These are phyloP conservation scores for Thunnus thynnus DNA, from an alignment of 2,113 vertebrate genomes.

Conservation along the genomic window DNA sequence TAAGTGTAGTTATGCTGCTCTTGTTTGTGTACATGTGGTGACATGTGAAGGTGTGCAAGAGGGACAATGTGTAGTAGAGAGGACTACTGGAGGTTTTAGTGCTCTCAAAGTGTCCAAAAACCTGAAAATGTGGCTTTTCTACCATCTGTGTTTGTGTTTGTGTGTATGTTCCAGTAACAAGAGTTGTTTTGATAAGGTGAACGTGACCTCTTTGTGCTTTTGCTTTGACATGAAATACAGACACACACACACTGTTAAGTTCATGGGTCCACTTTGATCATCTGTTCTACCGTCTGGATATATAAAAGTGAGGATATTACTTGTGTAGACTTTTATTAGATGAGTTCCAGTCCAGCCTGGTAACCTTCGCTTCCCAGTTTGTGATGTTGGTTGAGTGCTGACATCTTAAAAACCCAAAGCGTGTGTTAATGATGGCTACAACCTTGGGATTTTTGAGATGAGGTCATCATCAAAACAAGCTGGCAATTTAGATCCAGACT, in stretches of 20 bases:
- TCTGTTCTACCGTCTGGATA: not conserved
- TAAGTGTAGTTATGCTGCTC: not conserved
- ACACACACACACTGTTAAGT: not conserved
- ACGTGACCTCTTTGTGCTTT: not conserved
- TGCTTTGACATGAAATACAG: not conserved
- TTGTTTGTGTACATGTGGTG: not conserved
- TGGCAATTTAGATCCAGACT: not conserved
- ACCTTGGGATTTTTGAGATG: not conserved
- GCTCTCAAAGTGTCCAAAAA: slow-evolving; percentile 5
- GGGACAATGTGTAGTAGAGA: not conserved
- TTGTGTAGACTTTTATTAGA: not conserved
- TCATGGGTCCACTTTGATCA: not conserved
- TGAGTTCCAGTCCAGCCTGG: not conserved
- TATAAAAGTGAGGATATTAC: not conserved
- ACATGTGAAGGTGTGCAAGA: not conserved
- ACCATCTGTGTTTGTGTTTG: not conserved
- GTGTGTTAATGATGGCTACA: not conserved
- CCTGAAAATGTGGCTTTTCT: slow-evolving; percentile 5
- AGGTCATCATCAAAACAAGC: not conserved
- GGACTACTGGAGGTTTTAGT: not conserved
- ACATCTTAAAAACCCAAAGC: not conserved
- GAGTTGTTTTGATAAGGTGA: not conserved
- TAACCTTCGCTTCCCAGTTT: not conserved
- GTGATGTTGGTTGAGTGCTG: not conserved
- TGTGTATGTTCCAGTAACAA: not conserved